These are phyloP conservation scores for Microcebus lehilahytsara DNA, from an alignment of 2,113 vertebrate genomes.

Conservation along the genomic window DNA sequence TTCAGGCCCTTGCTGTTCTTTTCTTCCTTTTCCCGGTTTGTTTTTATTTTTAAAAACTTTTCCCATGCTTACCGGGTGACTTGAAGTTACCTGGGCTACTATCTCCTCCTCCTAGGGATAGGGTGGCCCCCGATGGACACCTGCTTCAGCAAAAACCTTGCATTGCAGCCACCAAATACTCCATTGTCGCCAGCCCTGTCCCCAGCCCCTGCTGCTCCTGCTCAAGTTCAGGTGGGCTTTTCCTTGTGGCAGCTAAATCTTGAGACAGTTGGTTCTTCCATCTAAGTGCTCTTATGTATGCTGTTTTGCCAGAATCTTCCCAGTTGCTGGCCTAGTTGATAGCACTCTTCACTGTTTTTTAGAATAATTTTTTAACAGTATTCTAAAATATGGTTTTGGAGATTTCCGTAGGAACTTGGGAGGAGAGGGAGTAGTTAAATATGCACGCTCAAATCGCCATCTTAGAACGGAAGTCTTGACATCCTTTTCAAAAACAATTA, in stretches of 20 bases:
- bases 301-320: background rate
- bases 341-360: background rate
- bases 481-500: constrained; percentile 72
- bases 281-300: background rate
- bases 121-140: background rate
- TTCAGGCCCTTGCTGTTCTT: constrained; percentile 13
- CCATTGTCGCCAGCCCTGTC: background rate
- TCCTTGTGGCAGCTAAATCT: background rate
- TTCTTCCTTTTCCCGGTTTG: constrained; percentile 36
- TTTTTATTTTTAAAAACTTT: constrained; percentile 27
- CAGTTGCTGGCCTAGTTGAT: background rate
- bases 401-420: constrained; percentile 16
- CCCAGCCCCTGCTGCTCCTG: background rate
- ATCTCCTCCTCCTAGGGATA: background rate
- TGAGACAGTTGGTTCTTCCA: background rate
- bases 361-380: background rate
- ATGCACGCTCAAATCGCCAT: background rate
- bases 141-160: background rate
- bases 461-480: constrained; percentile 62
- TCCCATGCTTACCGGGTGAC: constrained; percentile 20
- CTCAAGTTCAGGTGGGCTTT: background rate
- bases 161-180: background rate
- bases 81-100: background rate
- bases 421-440: background rate
- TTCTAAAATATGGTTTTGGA: background rate